Base-by-base conservation (phyloP, 1,140 invertebrate species). In the Phymastichus coffea region DNA sequence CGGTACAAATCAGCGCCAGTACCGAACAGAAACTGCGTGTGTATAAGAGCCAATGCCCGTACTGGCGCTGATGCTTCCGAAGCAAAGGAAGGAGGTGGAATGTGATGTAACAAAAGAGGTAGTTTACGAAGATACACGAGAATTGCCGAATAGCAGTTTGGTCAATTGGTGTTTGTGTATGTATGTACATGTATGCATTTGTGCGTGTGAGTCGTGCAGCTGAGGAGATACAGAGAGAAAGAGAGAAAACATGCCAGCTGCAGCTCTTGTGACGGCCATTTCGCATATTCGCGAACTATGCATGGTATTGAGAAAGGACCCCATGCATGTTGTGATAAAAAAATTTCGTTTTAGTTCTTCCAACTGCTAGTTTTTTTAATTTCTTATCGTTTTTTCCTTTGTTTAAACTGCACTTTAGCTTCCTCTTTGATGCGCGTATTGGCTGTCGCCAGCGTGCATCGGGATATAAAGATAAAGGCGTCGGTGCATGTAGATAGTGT, bases 41-140 rank as follows among this genome's bases (percentile, higher is more conserved):
- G 30, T 25, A 52, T 41, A 59, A 25, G 19, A 43, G 20, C 12
- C 4, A 8, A 20, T 35, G 49, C 49, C 20, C 22, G 49, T 40
- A 52, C 35, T 25, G n/a, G 35, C n/a, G 44, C 37, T 35, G 60
- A 61, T 35, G 28, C 43, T 23, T 51, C 7, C 33, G 40, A 51
- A 40, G 61, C 47, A 57, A 62, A 57, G 41, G 22, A n/a, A 38
- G 40, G 22, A 51, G 51, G 49, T 60, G 67, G 70, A 63, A 67
- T 68, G 67, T 79, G 75, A 79, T 77, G 75, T 77, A 77, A 79
- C 73, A 73, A 76, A 75, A 74, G 68, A 69, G 66, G 64, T 65
- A 59, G 60, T 72, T 61, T 15, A 52, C 75, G 73, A 69, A 70
- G 62, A 66, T 52, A 56, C 37, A 67, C 75, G 75, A 76, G 46